Conservation (phyloP, 2,797 vertebrate genomes). For the Cynopterus sphinx region DNA sequence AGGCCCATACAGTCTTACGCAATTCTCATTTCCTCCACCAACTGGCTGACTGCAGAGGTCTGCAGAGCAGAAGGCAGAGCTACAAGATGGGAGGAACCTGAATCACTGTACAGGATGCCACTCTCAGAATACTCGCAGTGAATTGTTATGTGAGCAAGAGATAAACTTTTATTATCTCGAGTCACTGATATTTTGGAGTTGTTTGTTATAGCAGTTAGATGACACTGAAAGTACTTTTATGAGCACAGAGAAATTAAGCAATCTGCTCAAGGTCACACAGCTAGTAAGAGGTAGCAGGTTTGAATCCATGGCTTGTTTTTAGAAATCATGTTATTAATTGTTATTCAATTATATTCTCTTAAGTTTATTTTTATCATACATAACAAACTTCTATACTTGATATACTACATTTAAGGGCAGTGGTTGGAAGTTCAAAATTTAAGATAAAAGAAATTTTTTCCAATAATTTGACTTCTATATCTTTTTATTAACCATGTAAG, state of each 20-base stretch:
- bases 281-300: not conserved
- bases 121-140: not conserved
- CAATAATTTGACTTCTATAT: not conserved
- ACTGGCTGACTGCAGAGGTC: not conserved
- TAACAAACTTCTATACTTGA: not conserved
- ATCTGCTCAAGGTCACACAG: not conserved
- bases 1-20: not conserved
- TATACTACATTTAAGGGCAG: not conserved
- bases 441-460: not conserved
- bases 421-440: not conserved
- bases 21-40: not conserved
- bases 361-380: not conserved
- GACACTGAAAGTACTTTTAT: not conserved
- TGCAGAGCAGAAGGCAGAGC: not conserved
- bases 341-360: not conserved
- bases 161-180: not conserved
- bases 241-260: not conserved
- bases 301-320: not conserved
- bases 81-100: not conserved
- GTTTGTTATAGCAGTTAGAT: not conserved
- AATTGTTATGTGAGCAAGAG: not conserved
- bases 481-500: not conserved
- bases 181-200: not conserved
- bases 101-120: not conserved
- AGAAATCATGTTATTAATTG: not conserved